These are phyloP conservation scores for Litoditis marina DNA, from an alignment of 2,888 invertebrate genomes.

Conservation along the genomic window DNA sequence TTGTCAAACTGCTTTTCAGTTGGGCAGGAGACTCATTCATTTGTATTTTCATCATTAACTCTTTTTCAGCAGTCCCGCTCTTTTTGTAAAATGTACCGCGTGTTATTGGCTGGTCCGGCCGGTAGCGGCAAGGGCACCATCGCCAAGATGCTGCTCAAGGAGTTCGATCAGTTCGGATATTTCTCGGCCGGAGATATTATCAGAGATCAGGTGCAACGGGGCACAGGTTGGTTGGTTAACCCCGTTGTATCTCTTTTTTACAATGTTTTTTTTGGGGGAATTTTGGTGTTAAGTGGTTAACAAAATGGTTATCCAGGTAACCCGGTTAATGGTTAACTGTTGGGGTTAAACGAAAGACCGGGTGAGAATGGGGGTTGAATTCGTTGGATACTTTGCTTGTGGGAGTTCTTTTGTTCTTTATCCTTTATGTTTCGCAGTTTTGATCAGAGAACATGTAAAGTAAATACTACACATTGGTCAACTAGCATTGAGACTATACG, in stretches of 20 bases:
- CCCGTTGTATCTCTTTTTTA: background rate
- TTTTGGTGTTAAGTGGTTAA: background rate
- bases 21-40: no score
- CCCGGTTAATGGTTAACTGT: background rate
- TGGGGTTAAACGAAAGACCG: no score
- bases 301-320: background rate
- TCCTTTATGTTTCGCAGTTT: no score
- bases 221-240: constrained; percentile 33
- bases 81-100: constrained; percentile 40
- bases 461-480: background rate
- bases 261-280: no score
- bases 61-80: constrained; percentile 2
- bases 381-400: no score
- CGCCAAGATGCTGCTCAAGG: constrained; percentile 34
- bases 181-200: constrained; percentile 43
- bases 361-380: no score
- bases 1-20: no score
- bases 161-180: constrained; percentile 36
- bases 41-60: no score
- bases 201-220: constrained; percentile 36
- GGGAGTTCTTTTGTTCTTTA: no score
- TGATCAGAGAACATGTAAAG: no score
- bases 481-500: no score
- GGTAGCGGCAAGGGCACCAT: constrained; percentile 43
- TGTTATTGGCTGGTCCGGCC: constrained; percentile 38